Evolutionary conservation across 2,888 invertebrate species (phyloP), one percentile per base, ranked within the genome.

Genomic region (Ditula angustiorana): DNA sequence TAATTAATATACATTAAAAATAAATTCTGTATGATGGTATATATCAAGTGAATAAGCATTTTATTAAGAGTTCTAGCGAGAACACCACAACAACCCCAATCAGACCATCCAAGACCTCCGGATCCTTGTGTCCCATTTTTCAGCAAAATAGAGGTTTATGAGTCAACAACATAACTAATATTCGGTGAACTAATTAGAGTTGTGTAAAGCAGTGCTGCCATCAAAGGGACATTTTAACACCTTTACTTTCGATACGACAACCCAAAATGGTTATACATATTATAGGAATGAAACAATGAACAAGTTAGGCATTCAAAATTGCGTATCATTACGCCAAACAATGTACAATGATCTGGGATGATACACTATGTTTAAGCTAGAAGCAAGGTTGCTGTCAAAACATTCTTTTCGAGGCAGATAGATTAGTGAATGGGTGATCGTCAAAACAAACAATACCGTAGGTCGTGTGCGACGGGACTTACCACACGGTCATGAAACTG

Each of bases 401-500:
- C 50, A 58, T 57, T 28, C 33, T 47, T 41, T 37, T 35, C 49
- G 44, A 57, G 58, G 55, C 30, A 57, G 10, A 2, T 50, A 57
- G 10, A 50, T 50, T 44, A 56, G 49, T 57, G 64, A 58, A 67
- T 61, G 61, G 30, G 61, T 62, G 66, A 59, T 52, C 26, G 41
- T 53, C 61, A 59, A 55, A 63, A 61, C 58, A 66, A 61, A 66
- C 56, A 61, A 60, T 61, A 65, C 50, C 56, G 73, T 72, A 80
- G 74, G 78, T 80, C 76, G 72, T 78, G 80, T 83, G 84, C 79
- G 79, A 81, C 82, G 82, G 76, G 76, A 96, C 96, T 96, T 96
- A 96, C 96, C 96, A 96, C 90, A 96, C 95, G 91, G 96, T 96
- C 95, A 96, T 96, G 95, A 96, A 96, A 95, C 95, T 96, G 96